Evolutionary conservation across 2,113 vertebrate species (phyloP).

Genomic region (Delphinus delphis): DNA sequence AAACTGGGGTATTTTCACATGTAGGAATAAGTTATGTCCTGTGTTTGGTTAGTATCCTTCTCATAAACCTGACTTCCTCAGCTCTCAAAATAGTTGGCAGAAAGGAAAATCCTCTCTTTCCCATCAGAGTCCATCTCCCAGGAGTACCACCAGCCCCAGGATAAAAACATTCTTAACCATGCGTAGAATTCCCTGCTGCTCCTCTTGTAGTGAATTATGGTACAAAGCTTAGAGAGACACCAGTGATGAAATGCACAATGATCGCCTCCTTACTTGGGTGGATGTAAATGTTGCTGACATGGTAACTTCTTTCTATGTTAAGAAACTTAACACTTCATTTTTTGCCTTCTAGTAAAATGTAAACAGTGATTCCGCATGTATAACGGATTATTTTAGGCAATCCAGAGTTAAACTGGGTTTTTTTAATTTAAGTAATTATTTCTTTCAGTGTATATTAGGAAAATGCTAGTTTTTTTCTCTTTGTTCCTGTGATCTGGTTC

Average conservation of each 20-base stretch:
- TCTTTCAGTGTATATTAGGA: neutral
- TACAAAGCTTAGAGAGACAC: neutral
- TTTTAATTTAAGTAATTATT: neutral
- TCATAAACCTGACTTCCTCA: neutral
- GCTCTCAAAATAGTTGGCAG: neutral
- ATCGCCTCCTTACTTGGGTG: neutral
- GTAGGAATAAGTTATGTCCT: neutral
- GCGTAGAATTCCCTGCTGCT: no score
- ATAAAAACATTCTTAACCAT: neutral
- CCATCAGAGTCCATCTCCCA: no score
- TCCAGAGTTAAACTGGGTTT: neutral
- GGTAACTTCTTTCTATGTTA: neutral
- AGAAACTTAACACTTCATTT: neutral
- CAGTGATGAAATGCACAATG: neutral
- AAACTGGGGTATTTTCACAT: neutral
- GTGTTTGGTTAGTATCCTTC: neutral
- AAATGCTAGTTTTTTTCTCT: neutral
- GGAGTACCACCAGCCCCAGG: no score
- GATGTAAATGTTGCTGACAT: neutral
- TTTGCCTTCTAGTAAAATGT: neutral
- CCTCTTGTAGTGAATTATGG: accelerated
- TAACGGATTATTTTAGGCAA: neutral
- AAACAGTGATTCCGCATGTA: neutral
- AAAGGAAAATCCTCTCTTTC: neutral
- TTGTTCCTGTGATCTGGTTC: no score